A percentile compares a stretch with the other conserved stretches of the same genome.
phyloP scores from a whole-genome alignment of 2,888 invertebrate species.

The Drosophila differens region DNA sequence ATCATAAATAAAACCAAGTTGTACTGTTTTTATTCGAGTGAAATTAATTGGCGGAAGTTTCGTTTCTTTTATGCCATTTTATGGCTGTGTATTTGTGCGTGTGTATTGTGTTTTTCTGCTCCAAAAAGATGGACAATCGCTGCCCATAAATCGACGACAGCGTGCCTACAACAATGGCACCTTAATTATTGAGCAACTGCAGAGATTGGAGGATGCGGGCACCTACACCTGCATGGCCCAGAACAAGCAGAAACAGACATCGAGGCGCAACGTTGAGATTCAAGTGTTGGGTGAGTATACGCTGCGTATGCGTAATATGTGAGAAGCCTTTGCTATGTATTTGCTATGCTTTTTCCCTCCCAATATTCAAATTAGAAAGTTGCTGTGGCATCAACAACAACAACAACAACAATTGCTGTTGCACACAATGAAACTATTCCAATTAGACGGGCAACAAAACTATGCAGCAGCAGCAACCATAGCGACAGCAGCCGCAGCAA shows the following conservation, averaged over 20 bases:
- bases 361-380: conserved; percentile 74
- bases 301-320: conserved; percentile 52
- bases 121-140: conserved; percentile 90
- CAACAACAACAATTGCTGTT: conserved; percentile 5
- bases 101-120: background rate
- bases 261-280: conserved; percentile 91
- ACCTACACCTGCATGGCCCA: conserved; percentile 96
- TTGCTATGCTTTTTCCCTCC: conserved; percentile 23
- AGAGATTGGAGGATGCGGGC: conserved; percentile 93
- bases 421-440: conserved; percentile 75
- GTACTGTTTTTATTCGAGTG: conserved; percentile 53
- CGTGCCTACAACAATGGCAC: conserved; percentile 95
- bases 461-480: conserved; percentile 64
- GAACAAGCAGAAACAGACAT: conserved; percentile 92
- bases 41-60: conserved; percentile 72
- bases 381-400: conserved; percentile 21
- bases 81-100: background rate
- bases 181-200: conserved; percentile 93
- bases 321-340: background rate
- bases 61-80: conserved; percentile 4
- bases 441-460: conserved; percentile 73
- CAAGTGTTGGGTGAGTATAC: conserved; percentile 88
- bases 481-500: conserved; percentile 50
- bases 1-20: conserved; percentile 66
- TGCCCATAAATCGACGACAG: conserved; percentile 95